A percentile compares a stretch with the other conserved stretches of the same genome.
These are phyloP conservation scores for Lethenteron reissneri DNA, from an alignment of 2,113 vertebrate genomes.

Conservation along the genomic window DNA sequence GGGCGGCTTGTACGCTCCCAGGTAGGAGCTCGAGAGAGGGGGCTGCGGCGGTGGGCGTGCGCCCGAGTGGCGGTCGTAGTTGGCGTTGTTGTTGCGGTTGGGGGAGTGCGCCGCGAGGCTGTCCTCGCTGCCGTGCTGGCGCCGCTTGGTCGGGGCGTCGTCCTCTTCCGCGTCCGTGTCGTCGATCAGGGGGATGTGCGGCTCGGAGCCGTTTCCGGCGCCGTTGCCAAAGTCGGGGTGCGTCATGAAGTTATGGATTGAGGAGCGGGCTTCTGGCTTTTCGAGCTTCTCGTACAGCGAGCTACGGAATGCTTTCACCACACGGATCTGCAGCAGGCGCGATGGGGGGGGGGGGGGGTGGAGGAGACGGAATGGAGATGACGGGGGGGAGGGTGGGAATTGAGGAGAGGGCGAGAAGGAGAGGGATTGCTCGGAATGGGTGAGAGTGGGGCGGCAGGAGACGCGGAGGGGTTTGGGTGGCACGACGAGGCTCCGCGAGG, in stretches of 20 bases:
- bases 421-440: too few species aligned
- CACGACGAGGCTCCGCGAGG: too few species aligned
- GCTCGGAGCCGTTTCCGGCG: constrained; percentile 51
- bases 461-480: too few species aligned
- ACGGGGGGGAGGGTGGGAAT: too few species aligned
- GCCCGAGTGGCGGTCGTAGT: constrained; percentile 83
- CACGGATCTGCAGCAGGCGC: constrained; percentile 59
- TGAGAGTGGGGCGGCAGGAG: too few species aligned
- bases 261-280: constrained; percentile 83
- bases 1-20: neutral
- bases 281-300: constrained; percentile 91
- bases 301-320: constrained; percentile 99
- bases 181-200: constrained; percentile 92
- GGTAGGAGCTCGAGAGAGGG: constrained; percentile 48
- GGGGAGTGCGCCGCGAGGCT: constrained; percentile 48
- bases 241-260: constrained; percentile 99
- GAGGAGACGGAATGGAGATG: too few species aligned
- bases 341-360: constrained; percentile 8
- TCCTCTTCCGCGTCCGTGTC: constrained; percentile 84
- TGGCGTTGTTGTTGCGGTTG: constrained; percentile 98
- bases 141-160: constrained; percentile 85
- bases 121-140: constrained; percentile 31
- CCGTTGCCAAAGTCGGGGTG: constrained; percentile 98
- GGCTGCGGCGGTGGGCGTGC: constrained; percentile 66
- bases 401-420: too few species aligned